Base-by-base conservation (phyloP, 2,113 vertebrate genomes). In the Ondatra zibethicus region DNA sequence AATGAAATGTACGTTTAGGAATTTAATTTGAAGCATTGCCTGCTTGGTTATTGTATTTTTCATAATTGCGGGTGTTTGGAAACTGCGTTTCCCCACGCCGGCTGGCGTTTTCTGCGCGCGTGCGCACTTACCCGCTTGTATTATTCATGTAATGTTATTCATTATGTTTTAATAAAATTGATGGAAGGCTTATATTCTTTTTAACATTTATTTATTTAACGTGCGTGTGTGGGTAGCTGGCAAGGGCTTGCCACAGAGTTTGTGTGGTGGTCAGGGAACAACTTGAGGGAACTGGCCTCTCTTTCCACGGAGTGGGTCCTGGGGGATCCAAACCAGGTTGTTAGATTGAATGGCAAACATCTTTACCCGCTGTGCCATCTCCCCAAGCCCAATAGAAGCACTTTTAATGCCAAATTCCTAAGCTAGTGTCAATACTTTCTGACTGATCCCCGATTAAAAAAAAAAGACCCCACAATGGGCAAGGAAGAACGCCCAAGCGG, bases 1-100 rank as follows among this genome's bases (percentile, higher is more conserved):
- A 98, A 97, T 97, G 96, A 97, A 97, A 97, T 95, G 97, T 97
- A 88, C 95, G 90, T 91, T 98, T 96, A 96, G 97, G 89, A 97
- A 93, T 94, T 97, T 97, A 94, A 97, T 93, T 96, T 96, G 97
- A 97, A 97, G 75, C 89, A 97, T 63, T n/a, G 87, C 91, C 70
- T 92, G 29, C 95, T 97, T 95, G 85, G 91, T 92, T 96, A 94
- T 95, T 97, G 96, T 97, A 88, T 93, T 96, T 97, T 85, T 97
- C 97, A 85, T 96, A 94, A 96, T 97, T 96, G 97, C 75, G 11
- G 72, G 82, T 81, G 93, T 94, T 97, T 90, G 92, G 65, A 88
- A 89, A 89, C 75, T 33, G 89, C 75, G 61, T 95, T 39, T 94
- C 96, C 77, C 50, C 87, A 91, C 94, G 82, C 89, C 50, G 82